Evolutionary conservation across 2,888 invertebrate genomes (phyloP).

Genomic region (Theretra japonica): DNA sequence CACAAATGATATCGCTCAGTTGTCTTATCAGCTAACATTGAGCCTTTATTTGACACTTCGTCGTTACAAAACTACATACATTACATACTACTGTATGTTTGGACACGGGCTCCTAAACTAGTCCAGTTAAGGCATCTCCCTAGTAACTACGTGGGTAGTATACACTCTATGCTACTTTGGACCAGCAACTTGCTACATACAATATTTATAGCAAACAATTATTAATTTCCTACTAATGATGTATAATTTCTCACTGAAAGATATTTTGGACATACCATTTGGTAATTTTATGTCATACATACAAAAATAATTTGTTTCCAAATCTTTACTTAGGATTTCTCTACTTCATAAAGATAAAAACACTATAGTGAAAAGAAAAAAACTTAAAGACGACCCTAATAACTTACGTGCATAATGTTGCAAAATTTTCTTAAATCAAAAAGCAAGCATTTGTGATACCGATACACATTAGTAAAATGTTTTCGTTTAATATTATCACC

Average conservation of each 20-base stretch:
- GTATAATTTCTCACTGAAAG: background rate
- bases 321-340: background rate
- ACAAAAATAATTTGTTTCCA: constrained; percentile 10
- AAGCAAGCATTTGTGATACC: constrained; percentile 2
- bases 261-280: constrained; percentile 15
- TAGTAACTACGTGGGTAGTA: background rate
- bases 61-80: background rate
- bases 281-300: constrained; percentile 6
- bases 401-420: background rate
- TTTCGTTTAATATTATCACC: background rate
- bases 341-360: background rate
- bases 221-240: background rate
- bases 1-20: background rate
- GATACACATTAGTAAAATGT: no score
- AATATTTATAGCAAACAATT: constrained; percentile 7
- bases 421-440: constrained; percentile 4
- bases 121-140: constrained; percentile 13
- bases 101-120: background rate
- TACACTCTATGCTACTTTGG: background rate
- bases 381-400: background rate
- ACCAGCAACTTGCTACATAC: background rate
- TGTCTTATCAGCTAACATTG: constrained; percentile 9
- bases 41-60: constrained; percentile 14
- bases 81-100: no score
- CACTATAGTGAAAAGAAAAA: background rate